Percentiles rank a stretch among this genome's conserved stretches.
Evolutionary conservation across 2,113 vertebrate genomes (phyloP).

Genomic region (Phaethornis superciliosus): DNA sequence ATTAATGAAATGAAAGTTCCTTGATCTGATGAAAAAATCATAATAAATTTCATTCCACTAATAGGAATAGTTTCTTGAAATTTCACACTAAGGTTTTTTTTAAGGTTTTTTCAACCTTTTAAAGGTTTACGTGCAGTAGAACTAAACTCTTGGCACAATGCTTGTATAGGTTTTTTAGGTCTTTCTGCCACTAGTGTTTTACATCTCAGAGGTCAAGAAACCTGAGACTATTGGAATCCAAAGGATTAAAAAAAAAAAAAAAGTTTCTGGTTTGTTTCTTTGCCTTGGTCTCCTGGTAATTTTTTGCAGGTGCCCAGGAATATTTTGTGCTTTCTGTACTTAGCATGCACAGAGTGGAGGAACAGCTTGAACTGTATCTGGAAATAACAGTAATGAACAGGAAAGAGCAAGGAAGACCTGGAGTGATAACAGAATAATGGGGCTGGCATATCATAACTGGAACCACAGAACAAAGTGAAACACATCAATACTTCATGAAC

Average conservation of each 20-base stretch:
- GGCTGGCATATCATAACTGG: neutral
- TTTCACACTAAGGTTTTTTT: neutral
- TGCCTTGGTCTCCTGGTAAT: neutral
- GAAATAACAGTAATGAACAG: neutral
- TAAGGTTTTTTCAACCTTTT: neutral
- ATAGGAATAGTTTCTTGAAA: neutral
- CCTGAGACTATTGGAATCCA: neutral
- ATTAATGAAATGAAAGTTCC: neutral
- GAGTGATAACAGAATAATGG: neutral
- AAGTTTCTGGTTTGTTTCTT: neutral
- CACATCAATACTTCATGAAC: neutral
- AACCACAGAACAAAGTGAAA: neutral
- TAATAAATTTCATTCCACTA: neutral
- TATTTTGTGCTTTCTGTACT: neutral
- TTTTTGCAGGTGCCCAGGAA: neutral
- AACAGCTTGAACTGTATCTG: neutral
- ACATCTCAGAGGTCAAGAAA: neutral
- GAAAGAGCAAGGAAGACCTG: neutral
- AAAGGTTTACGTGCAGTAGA: neutral
- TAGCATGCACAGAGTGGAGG: neutral
- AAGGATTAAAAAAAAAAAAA: accelerated
- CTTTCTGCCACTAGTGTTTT: neutral
- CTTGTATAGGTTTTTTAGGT: neutral
- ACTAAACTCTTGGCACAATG: neutral
- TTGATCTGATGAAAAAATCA: neutral